phyloP scores from a whole-genome alignment of 2,888 invertebrate genomes.

The Brenthis ino region DNA sequence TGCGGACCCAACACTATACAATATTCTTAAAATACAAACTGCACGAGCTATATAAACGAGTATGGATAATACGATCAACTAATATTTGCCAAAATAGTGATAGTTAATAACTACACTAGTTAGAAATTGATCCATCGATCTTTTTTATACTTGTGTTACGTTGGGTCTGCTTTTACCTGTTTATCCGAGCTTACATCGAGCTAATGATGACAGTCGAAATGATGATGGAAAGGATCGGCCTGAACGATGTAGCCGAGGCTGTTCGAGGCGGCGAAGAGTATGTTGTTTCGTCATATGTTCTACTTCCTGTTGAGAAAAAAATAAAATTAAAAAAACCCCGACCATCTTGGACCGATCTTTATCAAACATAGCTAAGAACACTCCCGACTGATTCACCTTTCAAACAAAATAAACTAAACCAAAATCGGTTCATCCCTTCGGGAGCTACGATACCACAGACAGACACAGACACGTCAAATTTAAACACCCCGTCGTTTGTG shows the following conservation, averaged over 20 bases:
- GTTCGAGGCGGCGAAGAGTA: constrained; percentile 54
- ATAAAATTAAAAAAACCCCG: too few relatives aligned
- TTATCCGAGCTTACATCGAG: constrained; percentile 39
- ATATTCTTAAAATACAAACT: too few relatives aligned
- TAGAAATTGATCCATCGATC: background rate
- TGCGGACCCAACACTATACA: too few relatives aligned
- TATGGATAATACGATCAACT: background rate
- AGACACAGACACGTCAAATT: too few relatives aligned
- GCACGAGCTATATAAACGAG: too few relatives aligned
- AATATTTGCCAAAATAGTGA: background rate
- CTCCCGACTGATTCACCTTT: too few relatives aligned
- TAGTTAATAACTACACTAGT: background rate
- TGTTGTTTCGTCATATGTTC: constrained; percentile 51
- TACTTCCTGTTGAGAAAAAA: constrained; percentile 41
- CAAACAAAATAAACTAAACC: too few relatives aligned
- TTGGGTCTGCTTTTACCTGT: constrained; percentile 4
- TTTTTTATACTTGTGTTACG: background rate
- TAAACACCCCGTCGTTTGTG: too few relatives aligned
- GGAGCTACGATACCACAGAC: too few relatives aligned
- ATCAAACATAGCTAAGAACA: too few relatives aligned
- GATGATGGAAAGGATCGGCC: constrained; percentile 45
- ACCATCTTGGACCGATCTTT: too few relatives aligned
- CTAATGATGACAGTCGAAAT: constrained; percentile 45
- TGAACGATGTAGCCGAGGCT: constrained; percentile 44
- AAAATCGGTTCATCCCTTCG: too few relatives aligned